Conservation (phyloP, 2,113 vertebrate genomes). For the Engraulis encrasicolus region DNA sequence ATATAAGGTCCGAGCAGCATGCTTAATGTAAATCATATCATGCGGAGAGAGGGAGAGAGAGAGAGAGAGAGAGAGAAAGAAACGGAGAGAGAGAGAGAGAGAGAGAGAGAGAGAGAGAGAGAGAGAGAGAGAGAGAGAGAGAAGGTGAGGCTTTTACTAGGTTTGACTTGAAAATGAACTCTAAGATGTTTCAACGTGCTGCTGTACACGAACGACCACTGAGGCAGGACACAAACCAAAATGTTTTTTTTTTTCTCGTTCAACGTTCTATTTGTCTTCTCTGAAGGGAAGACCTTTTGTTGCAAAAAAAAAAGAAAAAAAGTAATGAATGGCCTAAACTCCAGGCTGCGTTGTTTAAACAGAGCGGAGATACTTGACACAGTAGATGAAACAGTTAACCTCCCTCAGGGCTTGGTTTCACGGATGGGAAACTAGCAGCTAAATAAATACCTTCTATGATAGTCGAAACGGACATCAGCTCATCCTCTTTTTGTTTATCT, state of each 20-base stretch:
- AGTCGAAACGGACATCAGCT: slow-evolving; percentile 69
- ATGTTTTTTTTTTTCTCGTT: not conserved
- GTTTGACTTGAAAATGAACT: slow-evolving; percentile 44
- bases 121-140: slow-evolving; percentile 27
- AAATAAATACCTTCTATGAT: slow-evolving; percentile 71
- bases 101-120: not conserved
- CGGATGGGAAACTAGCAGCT: slow-evolving; percentile 72
- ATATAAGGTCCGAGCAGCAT: slow-evolving; percentile 64
- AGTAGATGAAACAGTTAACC: slow-evolving; percentile 59
- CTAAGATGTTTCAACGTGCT: slow-evolving; percentile 39
- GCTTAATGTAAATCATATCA: slow-evolving; percentile 60
- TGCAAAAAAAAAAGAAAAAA: too few species aligned
- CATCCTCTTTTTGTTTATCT: slow-evolving; percentile 73
- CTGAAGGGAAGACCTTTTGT: slow-evolving; percentile 11
- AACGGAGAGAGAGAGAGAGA: slow-evolving; percentile 28
- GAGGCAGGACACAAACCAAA: slow-evolving; percentile 13
- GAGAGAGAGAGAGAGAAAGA: not conserved
- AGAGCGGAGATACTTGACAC: slow-evolving; percentile 60
- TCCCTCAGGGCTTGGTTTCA: slow-evolving; percentile 58
- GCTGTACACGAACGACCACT: slow-evolving; percentile 20
- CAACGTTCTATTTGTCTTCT: not conserved
- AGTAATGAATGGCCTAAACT: slow-evolving; percentile 50
- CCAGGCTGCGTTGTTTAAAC: slow-evolving; percentile 63
- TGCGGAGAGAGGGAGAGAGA: slow-evolving; percentile 23
- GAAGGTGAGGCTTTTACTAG: slow-evolving; percentile 24